Evolutionary conservation across 2,797 vertebrate species (phyloP), one percentile per base, ranked within the genome.

Genomic region (Petrocephalus schoutedeni): DNA sequence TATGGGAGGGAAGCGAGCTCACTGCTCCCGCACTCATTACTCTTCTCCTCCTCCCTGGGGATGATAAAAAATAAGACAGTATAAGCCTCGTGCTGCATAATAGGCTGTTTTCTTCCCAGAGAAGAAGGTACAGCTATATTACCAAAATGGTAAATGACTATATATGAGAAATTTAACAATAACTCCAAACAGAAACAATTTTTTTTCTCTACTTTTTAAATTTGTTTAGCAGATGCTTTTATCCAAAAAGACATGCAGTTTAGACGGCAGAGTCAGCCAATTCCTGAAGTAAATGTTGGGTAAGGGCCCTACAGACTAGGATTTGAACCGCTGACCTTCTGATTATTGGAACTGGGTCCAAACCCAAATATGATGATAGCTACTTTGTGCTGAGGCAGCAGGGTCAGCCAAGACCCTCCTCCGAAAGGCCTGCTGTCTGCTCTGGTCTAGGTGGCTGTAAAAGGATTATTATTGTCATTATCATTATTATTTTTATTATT

Each of bases 1-100:
- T 77, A 83, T 89, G 89, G 87, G 83, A 92, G 91, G 88, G 90
- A 92, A 90, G 85, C 86, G 94, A 74, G 87, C 90, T 92, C 88
- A 89, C 89, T 87, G 82, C 89, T 82, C 74, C 57, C 82, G 87
- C 82, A 87, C 90, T 87, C 90, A 88, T 88, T 91, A 91, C 54
- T 51, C 28, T 41, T 85, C 87, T 67, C 83, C 16, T 58, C 87
- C 74, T 89, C 86, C 41, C 59, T 23, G 82, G 85, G 87, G 59
- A 89, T 54, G 74, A 89, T 92, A 89, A 91, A 92, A 90, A 86
- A 53, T 49, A 89, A 88, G 90, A 87, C 4, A 32, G 45, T 86
- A 85, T 84, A 19, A 32, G 83, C 86, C 57, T 87, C 1, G 59
- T 1, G 49, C 59, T 86, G 61, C 51, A 28, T 49, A 57, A 49